Base-by-base conservation (phyloP, 2,113 vertebrate species). In the Trichomycterus rosablanca region DNA sequence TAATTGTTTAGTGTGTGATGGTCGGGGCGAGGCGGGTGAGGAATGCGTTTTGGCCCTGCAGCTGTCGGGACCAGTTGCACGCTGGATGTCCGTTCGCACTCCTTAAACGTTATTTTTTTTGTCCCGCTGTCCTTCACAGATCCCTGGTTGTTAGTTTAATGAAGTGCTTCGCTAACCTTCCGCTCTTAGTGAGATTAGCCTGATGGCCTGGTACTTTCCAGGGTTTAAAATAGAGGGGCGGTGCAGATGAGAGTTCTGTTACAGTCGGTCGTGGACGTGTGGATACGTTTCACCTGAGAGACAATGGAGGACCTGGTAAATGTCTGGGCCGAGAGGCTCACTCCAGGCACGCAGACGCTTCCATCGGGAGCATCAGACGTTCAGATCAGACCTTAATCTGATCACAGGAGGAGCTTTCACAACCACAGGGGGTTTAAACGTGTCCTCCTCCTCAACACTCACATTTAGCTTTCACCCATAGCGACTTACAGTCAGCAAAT, bases 1-100 rank as follows among this genome's bases (percentile, higher is more conserved):
- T 88, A 88, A 89, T 84, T 87, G 74, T 85, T 86, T 88, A 76
- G 80, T 86, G 83, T 84, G 83, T 79, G 83, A 87, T 80, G 78
- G 78, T 68, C 77, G 70, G 76, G 58, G 26, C 3, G 75, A 81
- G 83, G 83, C 84, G 74, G 76, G 75, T 57, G 74, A 83, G 79
- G 76, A 74, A 81, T 83, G 77, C 66, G 70, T 59, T 63, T 76
- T 63, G 70, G 80, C 64, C 26, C 53, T 71, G 79, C 86, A 88
- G 87, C 87, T 89, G 86, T 89, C 74, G 26, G 64, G 78, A 78
- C 61, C 85, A 86, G 82, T 86, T 87, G 83, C 77, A 81, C 78
- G 66, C 63, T 69, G 66, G 68, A 81, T 79, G 82, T 86, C 84
- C 81, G 77, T 80, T 88, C 83, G 84, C 81, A 83, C 77, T 78